phyloP scores from a whole-genome alignment of 1,140 invertebrate genomes.

The Micrasema minimum region DNA sequence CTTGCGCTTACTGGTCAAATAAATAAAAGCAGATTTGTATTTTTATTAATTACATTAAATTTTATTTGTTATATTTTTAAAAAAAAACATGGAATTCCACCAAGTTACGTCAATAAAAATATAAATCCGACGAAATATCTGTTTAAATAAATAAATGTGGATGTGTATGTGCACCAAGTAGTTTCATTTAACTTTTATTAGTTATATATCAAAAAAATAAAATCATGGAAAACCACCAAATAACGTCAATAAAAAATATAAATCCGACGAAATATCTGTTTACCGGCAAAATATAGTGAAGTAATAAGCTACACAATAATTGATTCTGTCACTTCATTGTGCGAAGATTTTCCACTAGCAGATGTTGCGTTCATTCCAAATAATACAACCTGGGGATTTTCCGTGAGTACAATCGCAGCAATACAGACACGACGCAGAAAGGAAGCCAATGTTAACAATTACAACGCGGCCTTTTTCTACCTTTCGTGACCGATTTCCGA shows the following conservation, averaged over 20 bases:
- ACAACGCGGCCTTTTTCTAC: not conserved
- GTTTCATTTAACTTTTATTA: too few species aligned
- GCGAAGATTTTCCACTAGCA: conserved; percentile 2
- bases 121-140: too few species aligned
- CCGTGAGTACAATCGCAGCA: not conserved
- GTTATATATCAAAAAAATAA: not conserved
- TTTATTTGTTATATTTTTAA: too few species aligned
- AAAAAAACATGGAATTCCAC: too few species aligned
- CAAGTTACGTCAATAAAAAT: too few species aligned
- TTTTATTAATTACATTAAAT: too few species aligned
- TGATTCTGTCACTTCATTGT: conserved; percentile 20
- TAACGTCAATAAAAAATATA: not conserved
- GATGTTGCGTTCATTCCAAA: conserved; percentile 1
- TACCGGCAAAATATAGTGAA: not conserved
- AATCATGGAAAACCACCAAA: not conserved
- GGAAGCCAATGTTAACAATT: not conserved
- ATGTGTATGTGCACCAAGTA: not conserved
- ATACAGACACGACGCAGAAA: not conserved
- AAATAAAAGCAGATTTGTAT: too few species aligned
- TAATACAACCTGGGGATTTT: not conserved
- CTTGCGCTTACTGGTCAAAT: too few species aligned
- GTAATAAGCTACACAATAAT: not conserved
- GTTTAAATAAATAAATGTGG: too few species aligned
- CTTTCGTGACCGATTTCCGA: not conserved
- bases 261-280: not conserved